A percentile compares a stretch with the other conserved stretches of the same genome.
These are phyloP conservation scores for Rhadinocentrus ornatus DNA, from an alignment of 2,797 vertebrate genomes.

Conservation along the genomic window DNA sequence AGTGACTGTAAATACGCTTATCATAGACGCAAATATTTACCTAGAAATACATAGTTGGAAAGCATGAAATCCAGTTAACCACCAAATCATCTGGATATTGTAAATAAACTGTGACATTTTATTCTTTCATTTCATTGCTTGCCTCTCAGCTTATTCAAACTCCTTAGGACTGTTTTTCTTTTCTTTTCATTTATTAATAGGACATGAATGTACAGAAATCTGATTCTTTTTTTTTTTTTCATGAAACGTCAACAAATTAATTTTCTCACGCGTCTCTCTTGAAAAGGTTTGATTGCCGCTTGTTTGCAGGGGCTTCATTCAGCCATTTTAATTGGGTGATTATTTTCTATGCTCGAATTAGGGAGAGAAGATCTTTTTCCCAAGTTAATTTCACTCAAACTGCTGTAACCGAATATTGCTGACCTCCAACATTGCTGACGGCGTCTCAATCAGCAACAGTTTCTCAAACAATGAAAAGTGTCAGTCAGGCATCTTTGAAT, in stretches of 20 bases:
- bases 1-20: not conserved
- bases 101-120: not conserved
- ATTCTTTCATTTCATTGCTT: not conserved
- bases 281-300: constrained; percentile 20
- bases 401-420: constrained; percentile 20
- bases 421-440: too few species aligned
- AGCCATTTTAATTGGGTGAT: constrained; percentile 24
- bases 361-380: constrained; percentile 16
- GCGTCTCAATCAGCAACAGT: too few species aligned
- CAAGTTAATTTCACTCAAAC: constrained; percentile 26
- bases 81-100: not conserved
- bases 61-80: constrained; percentile 6
- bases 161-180: not conserved
- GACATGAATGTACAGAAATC: not conserved
- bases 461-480: constrained; percentile 9
- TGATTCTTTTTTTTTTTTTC: constrained; percentile 4
- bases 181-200: not conserved
- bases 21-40: not conserved
- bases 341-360: constrained; percentile 31
- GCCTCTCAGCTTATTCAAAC: constrained; percentile 19
- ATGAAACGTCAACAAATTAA: not conserved
- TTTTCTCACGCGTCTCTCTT: not conserved
- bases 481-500: constrained; percentile 10
- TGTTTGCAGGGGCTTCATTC: constrained; percentile 22
- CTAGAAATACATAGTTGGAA: not conserved